Evolutionary conservation across 2,888 invertebrate genomes (phyloP).

Genomic region (Tetranychus truncatus): DNA sequence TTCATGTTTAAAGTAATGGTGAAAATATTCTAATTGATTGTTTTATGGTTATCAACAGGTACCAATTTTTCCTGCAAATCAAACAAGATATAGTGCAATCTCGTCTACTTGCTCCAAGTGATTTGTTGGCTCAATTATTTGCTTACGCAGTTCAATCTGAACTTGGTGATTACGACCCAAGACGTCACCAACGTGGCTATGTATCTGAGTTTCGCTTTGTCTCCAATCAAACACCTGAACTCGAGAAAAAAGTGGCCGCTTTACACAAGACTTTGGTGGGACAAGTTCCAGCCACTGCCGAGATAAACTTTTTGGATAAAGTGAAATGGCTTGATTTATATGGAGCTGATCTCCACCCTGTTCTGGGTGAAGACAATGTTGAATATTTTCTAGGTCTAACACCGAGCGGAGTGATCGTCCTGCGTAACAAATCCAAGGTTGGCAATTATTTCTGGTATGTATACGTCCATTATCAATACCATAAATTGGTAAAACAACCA

Average conservation of each 20-base stretch:
- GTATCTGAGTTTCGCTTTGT: constrained; percentile 83
- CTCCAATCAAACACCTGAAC: constrained; percentile 72
- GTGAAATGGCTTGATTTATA: constrained; percentile 98
- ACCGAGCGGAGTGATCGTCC: constrained; percentile 80
- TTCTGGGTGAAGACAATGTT: constrained; percentile 83
- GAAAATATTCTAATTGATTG: background rate
- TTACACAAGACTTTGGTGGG: constrained; percentile 75
- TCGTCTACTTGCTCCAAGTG: constrained; percentile 70
- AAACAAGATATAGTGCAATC: constrained; percentile 90
- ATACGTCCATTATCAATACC: background rate
- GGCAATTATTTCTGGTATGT: constrained; percentile 84
- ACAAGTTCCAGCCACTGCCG: constrained; percentile 73
- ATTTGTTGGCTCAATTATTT: constrained; percentile 73
- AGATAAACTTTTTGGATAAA: constrained; percentile 84
- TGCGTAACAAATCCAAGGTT: constrained; percentile 84
- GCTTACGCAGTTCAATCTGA: constrained; percentile 88
- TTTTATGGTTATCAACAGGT: constrained; percentile 43
- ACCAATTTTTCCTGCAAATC: constrained; percentile 88
- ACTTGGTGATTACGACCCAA: constrained; percentile 76
- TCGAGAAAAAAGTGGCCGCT: constrained; percentile 68
- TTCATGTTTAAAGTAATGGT: background rate
- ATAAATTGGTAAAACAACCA: constrained; percentile 3
- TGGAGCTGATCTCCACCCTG: constrained; percentile 89
- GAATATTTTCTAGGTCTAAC: constrained; percentile 89
- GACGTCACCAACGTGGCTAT: constrained; percentile 70